phyloP scores from a whole-genome alignment of 92 coral and sea anemone genomes.

The Pocillopora grandis region DNA sequence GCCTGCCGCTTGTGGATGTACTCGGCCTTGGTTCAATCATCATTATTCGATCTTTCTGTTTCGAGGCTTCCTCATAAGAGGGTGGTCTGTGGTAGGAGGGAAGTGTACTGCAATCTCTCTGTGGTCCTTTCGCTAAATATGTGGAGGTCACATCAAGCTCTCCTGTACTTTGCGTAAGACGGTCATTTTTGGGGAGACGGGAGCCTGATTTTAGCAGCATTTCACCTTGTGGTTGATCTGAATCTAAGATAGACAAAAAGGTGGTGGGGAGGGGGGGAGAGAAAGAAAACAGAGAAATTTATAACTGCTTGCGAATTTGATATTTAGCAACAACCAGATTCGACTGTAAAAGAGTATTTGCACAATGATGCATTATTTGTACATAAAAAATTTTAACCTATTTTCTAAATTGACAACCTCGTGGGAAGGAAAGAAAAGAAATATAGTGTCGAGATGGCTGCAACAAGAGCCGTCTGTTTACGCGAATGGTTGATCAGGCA shows the following conservation, averaged over 20 bases:
- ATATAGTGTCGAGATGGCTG: no score
- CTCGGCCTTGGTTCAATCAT: constrained; percentile 49
- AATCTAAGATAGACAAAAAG: constrained; percentile 36
- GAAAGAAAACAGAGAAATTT: no score
- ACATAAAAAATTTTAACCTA: no score
- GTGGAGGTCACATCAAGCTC: constrained; percentile 53
- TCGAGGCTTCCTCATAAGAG: constrained; percentile 83
- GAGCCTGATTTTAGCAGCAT: constrained; percentile 84
- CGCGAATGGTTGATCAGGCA: no score
- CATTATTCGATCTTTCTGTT: constrained; percentile 68
- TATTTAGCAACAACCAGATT: no score
- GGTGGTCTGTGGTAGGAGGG: constrained; percentile 87
- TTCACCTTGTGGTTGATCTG: constrained; percentile 65
- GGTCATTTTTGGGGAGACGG: constrained; percentile 68
- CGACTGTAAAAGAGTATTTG: no score
- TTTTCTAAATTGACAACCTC: no score
- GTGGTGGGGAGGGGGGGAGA: background rate
- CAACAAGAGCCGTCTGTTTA: no score
- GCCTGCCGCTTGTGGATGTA: constrained; percentile 32
- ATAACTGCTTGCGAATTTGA: no score
- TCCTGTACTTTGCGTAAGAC: constrained; percentile 72
- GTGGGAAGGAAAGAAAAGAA: no score
- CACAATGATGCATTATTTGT: no score
- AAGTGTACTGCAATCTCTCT: constrained; percentile 69
- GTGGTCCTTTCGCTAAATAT: constrained; percentile 80